Percentiles rank a stretch among this genome's conserved stretches.
Evolutionary conservation across 2,113 vertebrate genomes (phyloP).

Genomic region (Globicephala melas): DNA sequence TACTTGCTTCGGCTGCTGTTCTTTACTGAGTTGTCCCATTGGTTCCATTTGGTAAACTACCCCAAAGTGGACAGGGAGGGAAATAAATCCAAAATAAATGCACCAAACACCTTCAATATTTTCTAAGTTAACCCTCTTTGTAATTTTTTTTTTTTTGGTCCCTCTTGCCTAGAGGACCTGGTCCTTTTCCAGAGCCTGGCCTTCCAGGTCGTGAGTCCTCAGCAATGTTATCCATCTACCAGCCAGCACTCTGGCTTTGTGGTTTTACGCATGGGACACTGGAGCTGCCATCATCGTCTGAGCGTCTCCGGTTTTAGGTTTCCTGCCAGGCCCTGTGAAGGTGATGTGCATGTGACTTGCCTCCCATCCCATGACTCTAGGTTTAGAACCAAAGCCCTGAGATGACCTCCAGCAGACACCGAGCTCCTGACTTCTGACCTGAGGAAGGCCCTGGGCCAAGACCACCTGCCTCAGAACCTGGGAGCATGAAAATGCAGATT

Average conservation of each 20-base stretch:
- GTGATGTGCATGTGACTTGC: background rate
- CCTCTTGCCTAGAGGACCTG: background rate
- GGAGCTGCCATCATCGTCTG: background rate
- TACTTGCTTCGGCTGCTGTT: background rate
- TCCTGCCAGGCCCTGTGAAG: slow-evolving; percentile 10
- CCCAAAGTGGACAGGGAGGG: background rate
- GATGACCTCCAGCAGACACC: background rate
- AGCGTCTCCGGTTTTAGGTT: slow-evolving; percentile 1
- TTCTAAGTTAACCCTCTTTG: background rate
- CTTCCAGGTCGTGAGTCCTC: background rate
- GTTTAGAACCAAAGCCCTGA: background rate
- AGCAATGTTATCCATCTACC: slow-evolving; percentile 15
- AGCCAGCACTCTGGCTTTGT: background rate
- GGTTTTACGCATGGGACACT: background rate
- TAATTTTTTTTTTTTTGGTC: background rate
- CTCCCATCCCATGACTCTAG: background rate
- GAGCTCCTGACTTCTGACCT: background rate
- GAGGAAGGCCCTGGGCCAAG: background rate
- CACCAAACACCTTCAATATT: background rate
- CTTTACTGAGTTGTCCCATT: background rate
- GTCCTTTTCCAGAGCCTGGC: background rate
- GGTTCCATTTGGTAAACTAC: background rate
- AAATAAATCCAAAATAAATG: background rate
- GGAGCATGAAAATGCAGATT: background rate
- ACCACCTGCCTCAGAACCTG: background rate